Evolutionary conservation across 35 echinoderm and acorn worm species (phyloP).

Genomic region (Ophioderma brevispina): DNA sequence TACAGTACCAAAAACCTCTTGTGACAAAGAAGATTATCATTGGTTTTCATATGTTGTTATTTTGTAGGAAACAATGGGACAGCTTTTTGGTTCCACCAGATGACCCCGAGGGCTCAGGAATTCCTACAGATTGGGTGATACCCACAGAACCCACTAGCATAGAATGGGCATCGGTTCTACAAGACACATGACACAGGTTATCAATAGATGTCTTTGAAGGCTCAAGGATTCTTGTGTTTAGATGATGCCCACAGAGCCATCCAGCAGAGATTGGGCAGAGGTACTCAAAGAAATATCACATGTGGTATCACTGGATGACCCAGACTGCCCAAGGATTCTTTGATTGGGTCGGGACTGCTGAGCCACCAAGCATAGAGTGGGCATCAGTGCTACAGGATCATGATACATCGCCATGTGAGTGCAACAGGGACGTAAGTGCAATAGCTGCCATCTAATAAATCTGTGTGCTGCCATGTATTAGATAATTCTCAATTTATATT

Average conservation of each 20-base stretch:
- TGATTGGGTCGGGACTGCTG: too few relatives aligned
- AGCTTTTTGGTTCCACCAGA: constrained; percentile 31
- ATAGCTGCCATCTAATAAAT: too few relatives aligned
- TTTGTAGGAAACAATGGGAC: constrained; percentile 60
- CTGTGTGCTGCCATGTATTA: too few relatives aligned
- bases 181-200: background rate
- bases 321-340: background rate
- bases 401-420: too few relatives aligned
- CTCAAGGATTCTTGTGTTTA: background rate
- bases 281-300: background rate
- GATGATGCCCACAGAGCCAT: background rate
- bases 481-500: too few relatives aligned
- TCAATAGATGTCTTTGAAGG: background rate
- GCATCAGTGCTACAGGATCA: too few relatives aligned
- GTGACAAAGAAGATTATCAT: too few relatives aligned
- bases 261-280: background rate
- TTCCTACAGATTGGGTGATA: constrained; percentile 63
- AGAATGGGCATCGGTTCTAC: constrained; percentile 50
- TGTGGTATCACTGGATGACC: background rate
- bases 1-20: too few relatives aligned
- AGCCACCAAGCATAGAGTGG: too few relatives aligned
- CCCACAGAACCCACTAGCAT: constrained; percentile 46
- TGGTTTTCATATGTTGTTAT: too few relatives aligned
- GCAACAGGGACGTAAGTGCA: too few relatives aligned
- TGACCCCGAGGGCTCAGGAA: constrained; percentile 44